These are phyloP conservation scores for Leuciscus waleckii DNA, from an alignment of 2,797 vertebrate genomes.

Conservation along the genomic window DNA sequence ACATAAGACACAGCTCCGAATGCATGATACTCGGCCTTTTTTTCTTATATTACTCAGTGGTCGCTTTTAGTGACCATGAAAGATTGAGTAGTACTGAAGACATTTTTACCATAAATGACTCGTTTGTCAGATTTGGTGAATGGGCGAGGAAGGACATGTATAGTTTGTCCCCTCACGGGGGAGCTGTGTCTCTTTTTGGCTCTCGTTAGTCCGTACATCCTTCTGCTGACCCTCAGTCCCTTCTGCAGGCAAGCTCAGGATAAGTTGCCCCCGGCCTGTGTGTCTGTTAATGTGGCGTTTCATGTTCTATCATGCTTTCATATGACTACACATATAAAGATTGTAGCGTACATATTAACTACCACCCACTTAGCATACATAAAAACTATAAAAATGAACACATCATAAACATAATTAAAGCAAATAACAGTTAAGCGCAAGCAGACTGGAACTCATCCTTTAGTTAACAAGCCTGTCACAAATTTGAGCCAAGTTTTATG, in stretches of 20 bases:
- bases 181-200: slow-evolving; percentile 54
- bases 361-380: neutral
- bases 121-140: slow-evolving; percentile 16
- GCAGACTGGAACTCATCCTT: neutral
- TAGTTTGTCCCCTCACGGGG: slow-evolving; percentile 50
- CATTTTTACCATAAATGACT: slow-evolving; percentile 14
- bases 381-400: neutral
- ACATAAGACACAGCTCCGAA: neutral
- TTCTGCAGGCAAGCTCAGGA: neutral
- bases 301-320: neutral
- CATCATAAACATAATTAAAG: neutral
- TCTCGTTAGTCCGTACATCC: neutral
- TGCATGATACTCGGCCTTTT: neutral
- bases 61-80: neutral
- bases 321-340: neutral
- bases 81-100: neutral
- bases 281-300: neutral
- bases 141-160: neutral
- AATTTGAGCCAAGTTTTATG: neutral
- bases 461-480: neutral
- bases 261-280: neutral
- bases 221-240: neutral
- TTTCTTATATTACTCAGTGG: slow-evolving; percentile 16
- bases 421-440: neutral
- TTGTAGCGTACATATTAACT: neutral